These are phyloP conservation scores for Rhagophthalmus giganteus DNA, from an alignment of 2,888 invertebrate genomes.

Conservation along the genomic window DNA sequence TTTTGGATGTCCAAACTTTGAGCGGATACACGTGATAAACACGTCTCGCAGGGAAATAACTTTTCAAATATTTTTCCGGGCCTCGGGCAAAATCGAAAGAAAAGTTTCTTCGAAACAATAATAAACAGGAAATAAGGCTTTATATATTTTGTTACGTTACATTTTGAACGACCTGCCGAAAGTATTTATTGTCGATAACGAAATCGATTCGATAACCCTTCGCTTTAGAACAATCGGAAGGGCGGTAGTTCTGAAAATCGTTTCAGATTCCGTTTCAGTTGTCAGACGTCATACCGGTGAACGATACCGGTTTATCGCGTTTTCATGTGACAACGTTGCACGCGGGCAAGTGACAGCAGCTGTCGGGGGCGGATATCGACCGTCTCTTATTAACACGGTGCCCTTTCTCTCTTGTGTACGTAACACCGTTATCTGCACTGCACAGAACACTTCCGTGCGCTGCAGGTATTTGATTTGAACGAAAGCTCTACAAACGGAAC, in stretches of 20 bases:
- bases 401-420: neutral
- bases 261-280: too few relatives aligned
- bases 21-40: neutral
- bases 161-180: too few relatives aligned
- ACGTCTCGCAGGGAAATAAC: neutral
- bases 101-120: neutral
- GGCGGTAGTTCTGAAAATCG: too few relatives aligned
- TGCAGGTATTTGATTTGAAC: neutral
- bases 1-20: constrained; percentile 6
- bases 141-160: neutral
- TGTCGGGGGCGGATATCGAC: constrained; percentile 20
- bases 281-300: too few relatives aligned
- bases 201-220: too few relatives aligned
- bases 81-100: neutral
- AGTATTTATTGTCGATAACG: too few relatives aligned
- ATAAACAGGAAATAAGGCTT: neutral
- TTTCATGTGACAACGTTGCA: constrained; percentile 31
- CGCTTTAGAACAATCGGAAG: too few relatives aligned
- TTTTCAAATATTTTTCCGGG: neutral
- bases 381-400: neutral
- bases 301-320: constrained; percentile 23
- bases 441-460: constrained; percentile 5
- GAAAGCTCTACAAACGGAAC: neutral
- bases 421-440: constrained; percentile 3
- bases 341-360: constrained; percentile 32